Conservation (phyloP, 1,140 invertebrate species). For the Bilobella aurantiaca region DNA sequence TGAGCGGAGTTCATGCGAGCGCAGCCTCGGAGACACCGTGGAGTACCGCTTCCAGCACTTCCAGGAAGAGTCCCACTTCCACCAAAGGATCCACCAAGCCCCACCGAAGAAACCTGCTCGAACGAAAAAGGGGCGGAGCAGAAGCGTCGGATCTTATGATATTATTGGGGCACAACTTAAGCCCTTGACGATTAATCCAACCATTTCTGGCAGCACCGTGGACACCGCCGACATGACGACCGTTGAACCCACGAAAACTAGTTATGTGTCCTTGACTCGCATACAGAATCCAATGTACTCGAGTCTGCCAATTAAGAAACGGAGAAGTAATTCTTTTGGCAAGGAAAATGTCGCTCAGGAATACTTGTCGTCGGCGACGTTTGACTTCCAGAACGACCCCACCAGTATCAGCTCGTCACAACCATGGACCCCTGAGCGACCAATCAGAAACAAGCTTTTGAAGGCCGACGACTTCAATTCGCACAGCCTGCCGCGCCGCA, state of each 20-base stretch:
- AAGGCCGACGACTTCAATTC: background rate
- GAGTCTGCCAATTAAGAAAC: background rate
- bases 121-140: background rate
- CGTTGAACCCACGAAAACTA: too few species aligned
- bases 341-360: background rate
- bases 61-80: background rate
- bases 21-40: slow-evolving; percentile 19
- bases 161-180: slow-evolving; percentile 1
- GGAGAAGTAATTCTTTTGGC: background rate
- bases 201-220: too few species aligned
- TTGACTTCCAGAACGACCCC: too few species aligned
- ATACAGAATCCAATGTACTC: too few species aligned
- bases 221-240: too few species aligned
- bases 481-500: background rate
- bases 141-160: slow-evolving; percentile 5
- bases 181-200: too few species aligned
- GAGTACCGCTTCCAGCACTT: slow-evolving; percentile 17
- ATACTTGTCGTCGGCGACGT: too few species aligned
- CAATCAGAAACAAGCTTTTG: too few species aligned
- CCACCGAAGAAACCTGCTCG: slow-evolving; percentile 1
- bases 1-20: slow-evolving; percentile 22
- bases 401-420: too few species aligned
- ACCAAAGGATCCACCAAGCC: slow-evolving; percentile 8
- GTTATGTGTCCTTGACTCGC: too few species aligned
- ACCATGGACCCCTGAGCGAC: too few species aligned